phyloP scores from a whole-genome alignment of 92 coral and sea anemone genomes.

The Epizoanthus illoricatus region DNA sequence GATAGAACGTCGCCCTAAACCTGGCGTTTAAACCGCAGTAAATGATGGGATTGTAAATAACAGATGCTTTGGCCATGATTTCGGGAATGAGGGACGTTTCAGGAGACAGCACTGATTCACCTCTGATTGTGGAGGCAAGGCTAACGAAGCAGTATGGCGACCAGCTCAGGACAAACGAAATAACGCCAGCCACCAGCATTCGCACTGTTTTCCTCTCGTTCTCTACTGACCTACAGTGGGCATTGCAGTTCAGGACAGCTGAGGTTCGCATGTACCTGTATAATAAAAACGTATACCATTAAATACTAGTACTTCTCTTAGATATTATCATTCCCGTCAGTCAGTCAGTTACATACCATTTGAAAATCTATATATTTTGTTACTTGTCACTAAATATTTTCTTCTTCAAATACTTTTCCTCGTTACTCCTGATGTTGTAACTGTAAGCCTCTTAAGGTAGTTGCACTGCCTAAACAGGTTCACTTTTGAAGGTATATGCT shows the following conservation, averaged over 20 bases:
- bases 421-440: too few species aligned
- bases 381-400: too few species aligned
- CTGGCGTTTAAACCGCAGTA: conserved; percentile 48
- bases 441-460: too few species aligned
- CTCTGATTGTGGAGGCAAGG: conserved; percentile 43
- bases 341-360: too few species aligned
- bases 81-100: conserved; percentile 65
- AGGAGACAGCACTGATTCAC: conserved; percentile 42
- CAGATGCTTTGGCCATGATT: conserved; percentile 68
- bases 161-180: conserved; percentile 64
- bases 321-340: too few species aligned
- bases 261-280: conserved; percentile 10
- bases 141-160: conserved; percentile 67
- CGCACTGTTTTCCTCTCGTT: conserved; percentile 34
- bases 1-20: conserved; percentile 42
- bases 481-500: too few species aligned
- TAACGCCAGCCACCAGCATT: conserved; percentile 47
- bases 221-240: conserved; percentile 39
- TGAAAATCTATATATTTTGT: too few species aligned
- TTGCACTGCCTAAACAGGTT: too few species aligned
- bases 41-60: conserved; percentile 66
- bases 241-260: conserved; percentile 37
- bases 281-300: neutral
- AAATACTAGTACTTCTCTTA: too few species aligned
- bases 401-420: too few species aligned